phyloP scores from a whole-genome alignment of 2,113 vertebrate genomes.

The Epinephelus moara region DNA sequence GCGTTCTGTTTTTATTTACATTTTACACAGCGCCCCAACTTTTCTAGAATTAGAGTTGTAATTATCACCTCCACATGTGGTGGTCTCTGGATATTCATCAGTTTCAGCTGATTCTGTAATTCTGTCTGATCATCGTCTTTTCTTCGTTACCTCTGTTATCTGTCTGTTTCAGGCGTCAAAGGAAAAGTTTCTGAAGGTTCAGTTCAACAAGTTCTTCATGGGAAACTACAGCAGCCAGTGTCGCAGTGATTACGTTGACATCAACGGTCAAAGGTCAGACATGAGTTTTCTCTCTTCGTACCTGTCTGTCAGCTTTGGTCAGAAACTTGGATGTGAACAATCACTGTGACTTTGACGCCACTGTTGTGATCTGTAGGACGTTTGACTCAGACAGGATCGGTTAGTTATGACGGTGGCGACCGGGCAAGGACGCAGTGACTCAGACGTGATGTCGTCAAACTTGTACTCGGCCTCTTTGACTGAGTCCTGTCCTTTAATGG shows the following conservation, averaged over 20 bases:
- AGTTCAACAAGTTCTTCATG: constrained; percentile 87
- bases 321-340: too few relatives aligned
- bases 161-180: constrained; percentile 83
- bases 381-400: background rate
- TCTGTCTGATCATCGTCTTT: too few relatives aligned
- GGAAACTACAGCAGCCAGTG: constrained; percentile 80
- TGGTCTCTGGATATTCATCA: too few relatives aligned
- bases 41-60: too few relatives aligned
- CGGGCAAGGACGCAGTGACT: background rate
- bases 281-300: background rate
- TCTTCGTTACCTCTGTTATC: too few relatives aligned
- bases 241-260: constrained; percentile 87
- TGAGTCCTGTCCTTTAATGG: background rate
- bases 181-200: constrained; percentile 86
- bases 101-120: too few relatives aligned
- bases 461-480: background rate
- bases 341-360: background rate
- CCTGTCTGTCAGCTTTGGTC: too few relatives aligned
- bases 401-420: background rate
- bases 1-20: too few relatives aligned
- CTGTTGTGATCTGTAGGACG: background rate
- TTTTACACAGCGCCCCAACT: too few relatives aligned
- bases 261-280: constrained; percentile 79
- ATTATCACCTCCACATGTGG: too few relatives aligned
- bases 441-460: background rate